Evolutionary conservation across 1,140 invertebrate species (phyloP), one percentile per base, ranked within the genome.

Genomic region (Calephelis nemesis): DNA sequence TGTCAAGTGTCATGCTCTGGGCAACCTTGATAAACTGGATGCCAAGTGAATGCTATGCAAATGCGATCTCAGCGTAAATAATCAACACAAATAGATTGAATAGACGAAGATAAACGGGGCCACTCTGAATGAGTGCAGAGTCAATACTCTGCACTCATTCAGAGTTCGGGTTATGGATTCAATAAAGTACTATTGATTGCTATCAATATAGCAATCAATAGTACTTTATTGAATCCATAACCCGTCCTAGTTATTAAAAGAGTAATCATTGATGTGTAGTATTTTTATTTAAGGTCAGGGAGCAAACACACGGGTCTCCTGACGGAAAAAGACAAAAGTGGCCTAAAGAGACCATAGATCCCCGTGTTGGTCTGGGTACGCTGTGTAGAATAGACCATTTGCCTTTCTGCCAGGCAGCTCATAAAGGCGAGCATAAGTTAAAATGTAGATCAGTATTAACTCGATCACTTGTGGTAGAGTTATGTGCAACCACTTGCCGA

Each of bases 131-230:
- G 76, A 76, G 68, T 45, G 62, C 42, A 71, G 60, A 70, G 54
- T n/a, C n/a, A n/a, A n/a, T n/a, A n/a, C n/a, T n/a, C n/a, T n/a
- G n/a, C n/a, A n/a, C n/a, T n/a, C n/a, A n/a, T n/a, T n/a, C n/a
- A n/a, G n/a, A n/a, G n/a, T n/a, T n/a, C 19, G 15, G 19, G 47
- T 64, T 49, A 48, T 64, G 49, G 45, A 30, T 49, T 49, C 30
- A 76, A 71, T 72, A 50, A 71, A 70, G 68, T 63, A 67, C 45
- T 40, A 70, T 73, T 75, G 77, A 79, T 77, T 74, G 68, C 67
- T 75, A 70, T 72, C 75, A 76, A 68, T 64, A 72, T 70, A 75
- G 67, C 68, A 74, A 77, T 79, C 77, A 75, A 73, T 70, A 42
- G 45, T 67, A 63, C 69, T 70, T 71, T 50, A 72, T 71, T 76